A percentile compares a stretch with the other conserved stretches of the same genome.
These are phyloP conservation scores for Sminthurinus signatus DNA, from an alignment of 1,140 invertebrate species.

Conservation along the genomic window DNA sequence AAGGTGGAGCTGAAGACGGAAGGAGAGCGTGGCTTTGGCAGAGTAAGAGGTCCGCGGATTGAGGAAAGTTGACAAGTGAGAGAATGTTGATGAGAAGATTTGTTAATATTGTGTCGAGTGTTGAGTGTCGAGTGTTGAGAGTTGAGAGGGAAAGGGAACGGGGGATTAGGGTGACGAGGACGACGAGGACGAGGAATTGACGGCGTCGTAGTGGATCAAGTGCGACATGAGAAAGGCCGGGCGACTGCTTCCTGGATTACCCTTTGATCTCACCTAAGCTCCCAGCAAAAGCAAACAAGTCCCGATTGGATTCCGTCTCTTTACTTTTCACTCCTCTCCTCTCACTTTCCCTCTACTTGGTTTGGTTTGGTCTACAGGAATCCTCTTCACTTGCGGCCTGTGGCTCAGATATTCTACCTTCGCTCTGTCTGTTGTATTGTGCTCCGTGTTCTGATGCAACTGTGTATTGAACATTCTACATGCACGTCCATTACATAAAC, in stretches of 20 bases:
- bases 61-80: constrained; percentile 8
- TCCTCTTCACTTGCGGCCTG: too few relatives aligned
- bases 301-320: constrained; percentile 29
- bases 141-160: constrained; percentile 2
- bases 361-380: too few relatives aligned
- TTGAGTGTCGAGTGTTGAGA: background rate
- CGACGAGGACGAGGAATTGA: constrained; percentile 9
- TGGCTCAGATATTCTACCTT: constrained; percentile 25
- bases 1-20: too few relatives aligned
- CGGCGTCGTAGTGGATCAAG: too few relatives aligned
- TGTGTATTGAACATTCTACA: too few relatives aligned
- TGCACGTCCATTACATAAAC: too few relatives aligned
- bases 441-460: too few relatives aligned
- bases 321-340: too few relatives aligned
- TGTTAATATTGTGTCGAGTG: constrained; percentile 8
- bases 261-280: constrained; percentile 39
- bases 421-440: too few relatives aligned
- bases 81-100: constrained; percentile 15
- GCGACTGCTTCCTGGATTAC: constrained; percentile 22
- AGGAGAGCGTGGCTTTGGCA: too few relatives aligned
- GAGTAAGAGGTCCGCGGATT: too few relatives aligned
- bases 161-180: constrained; percentile 8
- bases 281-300: constrained; percentile 38
- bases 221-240: constrained; percentile 36
- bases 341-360: too few relatives aligned